These are phyloP conservation scores for Glandiceps talaboti DNA, from an alignment of 53 echinoderm and acorn worm species.

Conservation along the genomic window DNA sequence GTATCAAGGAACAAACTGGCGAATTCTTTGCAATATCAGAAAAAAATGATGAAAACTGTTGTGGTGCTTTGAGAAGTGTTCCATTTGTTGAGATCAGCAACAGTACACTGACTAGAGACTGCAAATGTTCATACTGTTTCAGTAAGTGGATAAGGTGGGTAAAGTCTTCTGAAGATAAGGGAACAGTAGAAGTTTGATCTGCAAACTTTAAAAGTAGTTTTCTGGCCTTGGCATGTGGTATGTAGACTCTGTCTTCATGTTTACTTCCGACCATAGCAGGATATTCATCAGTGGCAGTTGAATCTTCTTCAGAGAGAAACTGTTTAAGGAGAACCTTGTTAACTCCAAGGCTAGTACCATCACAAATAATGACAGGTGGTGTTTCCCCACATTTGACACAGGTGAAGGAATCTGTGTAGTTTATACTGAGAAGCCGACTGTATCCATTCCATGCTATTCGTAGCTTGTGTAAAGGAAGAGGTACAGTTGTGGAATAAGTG, in stretches of 20 bases:
- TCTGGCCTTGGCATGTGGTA: not conserved
- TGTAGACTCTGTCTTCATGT: not conserved
- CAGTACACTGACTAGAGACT: not conserved
- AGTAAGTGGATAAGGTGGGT: not conserved
- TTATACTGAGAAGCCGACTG: not conserved
- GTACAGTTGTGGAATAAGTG: not conserved
- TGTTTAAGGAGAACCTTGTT: not conserved
- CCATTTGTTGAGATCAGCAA: not conserved
- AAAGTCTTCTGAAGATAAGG: not conserved
- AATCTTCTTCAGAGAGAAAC: not conserved
- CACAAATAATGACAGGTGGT: not conserved
- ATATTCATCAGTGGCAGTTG: not conserved
- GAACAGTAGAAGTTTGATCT: not conserved
- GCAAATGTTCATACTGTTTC: not conserved
- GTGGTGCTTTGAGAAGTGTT: not conserved
- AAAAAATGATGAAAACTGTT: not conserved
- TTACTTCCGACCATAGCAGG: not conserved
- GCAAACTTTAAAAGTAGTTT: not conserved
- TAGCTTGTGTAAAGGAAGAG: not conserved
- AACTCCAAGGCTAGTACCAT: not conserved
- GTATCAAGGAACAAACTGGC: not conserved
- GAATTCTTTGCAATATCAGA: not conserved
- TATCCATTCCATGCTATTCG: not conserved
- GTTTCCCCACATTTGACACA: not conserved
- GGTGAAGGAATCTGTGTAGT: not conserved